Base-by-base conservation (phyloP, 2,113 vertebrate species). In the Taurulus bubalis region DNA sequence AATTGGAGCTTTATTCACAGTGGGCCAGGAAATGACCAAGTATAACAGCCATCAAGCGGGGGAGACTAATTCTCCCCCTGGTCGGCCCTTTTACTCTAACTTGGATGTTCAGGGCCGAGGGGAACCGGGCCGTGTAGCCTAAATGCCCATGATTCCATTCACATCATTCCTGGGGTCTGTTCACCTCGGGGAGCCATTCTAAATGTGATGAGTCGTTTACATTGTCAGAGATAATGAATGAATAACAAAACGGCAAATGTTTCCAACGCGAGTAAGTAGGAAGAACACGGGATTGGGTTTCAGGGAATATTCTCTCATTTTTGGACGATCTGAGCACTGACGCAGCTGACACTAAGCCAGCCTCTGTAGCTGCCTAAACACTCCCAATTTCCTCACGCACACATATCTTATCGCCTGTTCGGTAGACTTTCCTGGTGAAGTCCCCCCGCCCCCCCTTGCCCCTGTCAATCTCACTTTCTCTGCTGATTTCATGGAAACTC, bases 221-320 rank as follows among this genome's bases (percentile, higher is more conserved):
- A 83, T 90, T 91, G 91, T 91, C 86, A 91, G 78, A 90, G 71
- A 82, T 89, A 92, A 93, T 90, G 82, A 93, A 89, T 88, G 83
- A 92, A 92, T 82, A 92, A 89, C 87, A 91, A 70, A 78, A 90
- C 59, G 73, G 84, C 90, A 90, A 91, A 85, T 20, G 47, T 16
- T 20, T 49, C 47, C 81, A 90, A 80, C 62, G 75, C 56, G 30
- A 71, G 81, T 67, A 47, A 77, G 75, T 42, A 77, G 79, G 53
- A 83, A 74, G 73, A 83, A 77, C 74, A 73, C 8, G 8, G 86
- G 65, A 69, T 87, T 70, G 69, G 67, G 82, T 91, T 86, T 90
- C 75, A 36, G 47, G 74, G 47, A 87, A 75, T 71, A 58, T 80
- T 84, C 81, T 73, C 58, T 77, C 20, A 79, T 85, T 92, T n/a